These are phyloP conservation scores for Halesus radiatus DNA, from an alignment of 1,140 invertebrate species.

Conservation along the genomic window DNA sequence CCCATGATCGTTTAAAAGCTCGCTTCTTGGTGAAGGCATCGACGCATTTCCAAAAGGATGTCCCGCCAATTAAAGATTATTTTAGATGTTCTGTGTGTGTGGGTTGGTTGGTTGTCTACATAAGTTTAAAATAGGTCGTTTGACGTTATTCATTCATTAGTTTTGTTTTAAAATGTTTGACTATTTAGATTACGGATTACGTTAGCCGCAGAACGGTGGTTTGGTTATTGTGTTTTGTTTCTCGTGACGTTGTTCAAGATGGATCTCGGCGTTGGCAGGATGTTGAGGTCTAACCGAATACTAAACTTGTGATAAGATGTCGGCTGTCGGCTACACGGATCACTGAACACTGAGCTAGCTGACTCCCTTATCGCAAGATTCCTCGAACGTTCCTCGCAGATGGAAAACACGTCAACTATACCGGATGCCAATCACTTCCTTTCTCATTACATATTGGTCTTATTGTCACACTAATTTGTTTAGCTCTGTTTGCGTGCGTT, in stretches of 20 bases:
- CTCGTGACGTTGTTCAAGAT: slow-evolving; percentile 13
- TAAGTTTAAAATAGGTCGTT: no score
- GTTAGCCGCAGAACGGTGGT: slow-evolving; percentile 9
- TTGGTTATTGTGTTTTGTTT: background rate
- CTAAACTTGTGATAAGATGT: slow-evolving; percentile 16
- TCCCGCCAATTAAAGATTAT: no score
- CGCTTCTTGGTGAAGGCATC: background rate
- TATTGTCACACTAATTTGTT: background rate
- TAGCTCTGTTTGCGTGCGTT: background rate
- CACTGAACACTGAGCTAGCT: background rate
- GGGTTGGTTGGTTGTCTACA: no score
- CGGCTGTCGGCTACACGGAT: background rate
- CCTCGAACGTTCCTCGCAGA: background rate
- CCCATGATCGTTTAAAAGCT: background rate
- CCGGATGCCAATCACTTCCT: slow-evolving; percentile 26
- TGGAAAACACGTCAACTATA: background rate
- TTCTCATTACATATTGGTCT: background rate
- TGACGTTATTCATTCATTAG: no score
- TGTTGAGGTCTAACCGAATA: slow-evolving; percentile 23
- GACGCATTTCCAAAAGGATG: background rate
- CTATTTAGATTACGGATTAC: background rate
- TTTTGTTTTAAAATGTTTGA: no score
- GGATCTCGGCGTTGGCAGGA: slow-evolving; percentile 30
- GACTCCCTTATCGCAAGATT: slow-evolving; percentile 15
- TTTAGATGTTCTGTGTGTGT: no score